Evolutionary conservation across 1,140 invertebrate genomes (phyloP), one percentile per base, ranked within the genome.

Genomic region (Battus philenor): DNA sequence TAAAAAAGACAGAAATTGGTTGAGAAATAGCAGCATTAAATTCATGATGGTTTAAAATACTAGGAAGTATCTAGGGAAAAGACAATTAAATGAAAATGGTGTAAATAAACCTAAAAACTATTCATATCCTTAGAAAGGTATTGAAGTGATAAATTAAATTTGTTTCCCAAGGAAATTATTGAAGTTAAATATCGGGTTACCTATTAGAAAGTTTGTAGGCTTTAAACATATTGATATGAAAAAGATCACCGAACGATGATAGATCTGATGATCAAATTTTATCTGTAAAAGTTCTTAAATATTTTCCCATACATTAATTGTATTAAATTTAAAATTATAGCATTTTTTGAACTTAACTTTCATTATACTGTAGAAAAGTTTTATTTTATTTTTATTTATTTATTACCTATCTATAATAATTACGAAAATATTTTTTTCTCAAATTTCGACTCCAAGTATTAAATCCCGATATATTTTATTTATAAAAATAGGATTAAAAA

Each of bases 121-220:
- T 80, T 84, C 77, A 84, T 84, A 84, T 84, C 80, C 38, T 80
- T 84, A 84, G 77, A 70, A 55, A 70, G 61, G 51, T 78, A 79
- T 74, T 75, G 57, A 77, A 70, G 74, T 81, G 75, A 80, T 81
- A 79, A 68, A 59, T 63, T 63, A 64, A 36, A 48, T 72, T 74
- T 75, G 59, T 84, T 81, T 81, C 77, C 80, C 61, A 84, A 75
- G 80, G 77, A 84, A 84, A 80, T 75, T 72, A 73, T 60, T 71
- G 70, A 69, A 79, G 60, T 76, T 76, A 66, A 36, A 69, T 67
- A 71, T 73, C 68, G 69, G 68, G 79, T 82, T 80, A 74, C 77
- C 62, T 78, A 76, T 76, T 80, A 80, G 72, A 54, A 59, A 74
- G 71, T 68, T 62, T 63, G 61, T 70, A 72, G 59, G 44, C 22